Evolutionary conservation across 2,888 invertebrate genomes (phyloP).

Genomic region (Cryptocephalus moraei): DNA sequence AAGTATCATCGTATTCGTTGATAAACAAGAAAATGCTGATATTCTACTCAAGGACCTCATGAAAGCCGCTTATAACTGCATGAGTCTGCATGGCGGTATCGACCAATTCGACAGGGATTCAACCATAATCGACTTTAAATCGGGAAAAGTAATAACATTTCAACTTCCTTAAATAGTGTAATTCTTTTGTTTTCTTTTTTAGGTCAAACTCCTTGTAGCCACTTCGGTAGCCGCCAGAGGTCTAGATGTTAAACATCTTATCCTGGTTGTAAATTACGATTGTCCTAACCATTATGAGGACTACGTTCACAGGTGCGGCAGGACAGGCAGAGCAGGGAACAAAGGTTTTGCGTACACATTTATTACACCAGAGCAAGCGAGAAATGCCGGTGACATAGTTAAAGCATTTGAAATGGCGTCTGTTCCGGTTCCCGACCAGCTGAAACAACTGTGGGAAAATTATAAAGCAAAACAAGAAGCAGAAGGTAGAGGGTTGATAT

Average conservation of each 20-base stretch:
- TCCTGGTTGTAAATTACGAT: conserved; percentile 96
- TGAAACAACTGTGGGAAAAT: conserved; percentile 73
- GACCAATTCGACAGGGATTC: conserved; percentile 99
- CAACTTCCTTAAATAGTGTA: background rate
- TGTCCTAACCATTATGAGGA: conserved; percentile 99
- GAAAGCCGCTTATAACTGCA: conserved; percentile 92
- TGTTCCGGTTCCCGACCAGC: conserved; percentile 62
- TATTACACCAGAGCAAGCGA: conserved; percentile 77
- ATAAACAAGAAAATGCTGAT: conserved; percentile 97
- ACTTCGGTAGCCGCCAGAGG: conserved; percentile 98
- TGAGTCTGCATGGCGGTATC: conserved; percentile 97
- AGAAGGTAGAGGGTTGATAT: conserved; percentile 55
- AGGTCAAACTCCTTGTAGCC: conserved; percentile 81
- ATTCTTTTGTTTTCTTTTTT: background rate
- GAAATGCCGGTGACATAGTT: conserved; percentile 84
- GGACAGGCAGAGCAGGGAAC: conserved; percentile 86
- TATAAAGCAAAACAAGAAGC: conserved; percentile 86
- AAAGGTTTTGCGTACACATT: conserved; percentile 98
- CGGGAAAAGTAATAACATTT: conserved; percentile 41
- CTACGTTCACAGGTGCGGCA: conserved; percentile 95
- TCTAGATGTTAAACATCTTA: conserved; percentile 95
- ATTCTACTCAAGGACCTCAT: conserved; percentile 86
- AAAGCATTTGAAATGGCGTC: conserved; percentile 84
- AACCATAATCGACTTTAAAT: conserved; percentile 95
- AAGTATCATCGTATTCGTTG: conserved; percentile 93